phyloP scores from a whole-genome alignment of 1,140 invertebrate species.

The Drosophila ananassae region DNA sequence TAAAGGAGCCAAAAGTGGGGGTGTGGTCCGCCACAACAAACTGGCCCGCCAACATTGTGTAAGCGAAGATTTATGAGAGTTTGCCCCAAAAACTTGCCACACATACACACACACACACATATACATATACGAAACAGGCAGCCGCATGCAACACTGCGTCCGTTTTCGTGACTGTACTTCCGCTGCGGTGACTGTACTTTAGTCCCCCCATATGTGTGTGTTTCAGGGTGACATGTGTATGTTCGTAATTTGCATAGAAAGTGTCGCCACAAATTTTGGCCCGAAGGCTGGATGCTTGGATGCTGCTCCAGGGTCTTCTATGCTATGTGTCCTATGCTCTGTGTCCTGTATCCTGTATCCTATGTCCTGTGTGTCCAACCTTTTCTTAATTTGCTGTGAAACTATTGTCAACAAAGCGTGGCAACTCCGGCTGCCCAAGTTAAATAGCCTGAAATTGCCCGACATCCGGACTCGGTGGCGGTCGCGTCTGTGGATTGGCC shows the following conservation, averaged over 20 bases:
- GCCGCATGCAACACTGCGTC: constrained; percentile 27
- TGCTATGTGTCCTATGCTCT: no score
- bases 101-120: constrained; percentile 5
- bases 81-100: constrained; percentile 66
- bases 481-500: constrained; percentile 45
- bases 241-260: constrained; percentile 72
- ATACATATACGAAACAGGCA: constrained; percentile 4
- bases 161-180: constrained; percentile 73
- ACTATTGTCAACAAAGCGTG: constrained; percentile 79
- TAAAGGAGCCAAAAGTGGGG: constrained; percentile 2
- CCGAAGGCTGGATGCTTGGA: constrained; percentile 39
- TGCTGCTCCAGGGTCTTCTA: neutral
- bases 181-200: constrained; percentile 70
- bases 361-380: constrained; percentile 57
- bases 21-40: constrained; percentile 22
- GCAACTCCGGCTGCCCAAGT: constrained; percentile 45
- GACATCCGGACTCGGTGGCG: constrained; percentile 51
- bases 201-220: constrained; percentile 23
- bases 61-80: constrained; percentile 79
- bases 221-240: constrained; percentile 1
- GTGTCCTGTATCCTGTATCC: constrained; percentile 8
- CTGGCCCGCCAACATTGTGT: constrained; percentile 83
- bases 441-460: constrained; percentile 74
- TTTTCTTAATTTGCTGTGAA: constrained; percentile 83
- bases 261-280: constrained; percentile 69